Percentiles rank a stretch among this genome's conserved stretches.
These are phyloP conservation scores for Torymus aiolomorphi DNA, from an alignment of 2,888 invertebrate species.

Conservation along the genomic window DNA sequence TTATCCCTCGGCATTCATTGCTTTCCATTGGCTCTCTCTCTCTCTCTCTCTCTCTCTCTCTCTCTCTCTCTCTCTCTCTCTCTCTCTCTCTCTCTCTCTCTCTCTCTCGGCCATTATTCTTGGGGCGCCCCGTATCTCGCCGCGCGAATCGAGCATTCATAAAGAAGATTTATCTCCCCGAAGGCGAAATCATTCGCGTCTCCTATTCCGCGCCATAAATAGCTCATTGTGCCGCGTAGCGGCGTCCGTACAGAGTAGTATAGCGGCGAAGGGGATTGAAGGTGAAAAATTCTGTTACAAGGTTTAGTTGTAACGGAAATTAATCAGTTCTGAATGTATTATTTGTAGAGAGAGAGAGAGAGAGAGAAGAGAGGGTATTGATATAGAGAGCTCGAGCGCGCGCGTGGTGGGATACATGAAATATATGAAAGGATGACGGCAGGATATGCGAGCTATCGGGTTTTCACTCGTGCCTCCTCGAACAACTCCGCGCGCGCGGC, in stretches of 20 bases:
- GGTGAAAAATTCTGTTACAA: constrained; percentile 14
- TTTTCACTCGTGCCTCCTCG: too few relatives aligned
- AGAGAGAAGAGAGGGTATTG: neutral
- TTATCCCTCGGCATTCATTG: constrained; percentile 34
- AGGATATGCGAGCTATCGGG: too few relatives aligned
- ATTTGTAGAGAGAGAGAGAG: neutral
- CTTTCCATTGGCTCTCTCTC: neutral
- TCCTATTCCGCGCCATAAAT: constrained; percentile 3
- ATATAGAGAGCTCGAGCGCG: neutral
- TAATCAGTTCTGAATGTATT: neutral
- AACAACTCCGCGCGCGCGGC: too few relatives aligned
- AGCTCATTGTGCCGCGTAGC: neutral
- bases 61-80: neutral
- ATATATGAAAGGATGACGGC: too few relatives aligned
- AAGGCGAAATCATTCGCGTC: constrained; percentile 1
- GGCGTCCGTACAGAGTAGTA: too few relatives aligned
- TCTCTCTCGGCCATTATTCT: constrained; percentile 5
- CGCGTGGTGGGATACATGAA: too few relatives aligned
- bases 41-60: constrained; percentile 3
- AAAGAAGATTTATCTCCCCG: constrained; percentile 34
- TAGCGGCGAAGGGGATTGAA: too few relatives aligned
- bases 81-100: neutral
- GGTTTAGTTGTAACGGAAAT: neutral
- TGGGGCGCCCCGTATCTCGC: neutral
- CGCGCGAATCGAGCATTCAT: constrained; percentile 32